Evolutionary conservation across 1,140 invertebrate species (phyloP).

Genomic region (Micrasema minimum): DNA sequence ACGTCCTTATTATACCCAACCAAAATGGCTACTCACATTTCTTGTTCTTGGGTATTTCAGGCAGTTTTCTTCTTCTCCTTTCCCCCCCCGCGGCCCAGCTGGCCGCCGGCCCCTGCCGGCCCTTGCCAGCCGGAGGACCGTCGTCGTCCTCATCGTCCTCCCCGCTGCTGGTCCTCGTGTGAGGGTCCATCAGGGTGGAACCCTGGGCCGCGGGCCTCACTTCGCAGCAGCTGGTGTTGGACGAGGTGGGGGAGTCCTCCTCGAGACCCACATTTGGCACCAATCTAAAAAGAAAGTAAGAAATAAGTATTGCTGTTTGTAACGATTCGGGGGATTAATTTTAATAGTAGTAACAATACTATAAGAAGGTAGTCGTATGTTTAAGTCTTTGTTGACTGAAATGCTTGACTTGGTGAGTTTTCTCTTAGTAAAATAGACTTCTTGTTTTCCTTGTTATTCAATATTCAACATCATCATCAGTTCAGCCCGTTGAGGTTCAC

Average conservation of each 20-base stretch:
- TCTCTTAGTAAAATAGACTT: too few relatives aligned
- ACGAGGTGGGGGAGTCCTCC: conserved; percentile 79
- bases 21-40: conserved; percentile 82
- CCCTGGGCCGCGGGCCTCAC: conserved; percentile 37
- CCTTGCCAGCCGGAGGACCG: conserved; percentile 56
- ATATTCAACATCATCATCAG: too few relatives aligned
- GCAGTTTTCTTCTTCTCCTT: conserved; percentile 80
- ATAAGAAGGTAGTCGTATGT: too few relatives aligned
- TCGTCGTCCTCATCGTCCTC: conserved; percentile 63
- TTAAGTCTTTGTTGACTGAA: too few relatives aligned
- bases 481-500: too few relatives aligned
- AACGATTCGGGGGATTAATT: too few relatives aligned
- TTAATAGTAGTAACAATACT: too few relatives aligned
- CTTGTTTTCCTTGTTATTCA: too few relatives aligned
- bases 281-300: conserved; percentile 66
- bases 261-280: conserved; percentile 82
- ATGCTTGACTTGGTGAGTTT: too few relatives aligned
- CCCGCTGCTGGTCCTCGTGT: conserved; percentile 47
- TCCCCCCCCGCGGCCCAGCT: conserved; percentile 64
- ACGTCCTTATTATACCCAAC: neutral
- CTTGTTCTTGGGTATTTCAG: conserved; percentile 88
- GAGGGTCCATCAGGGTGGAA: conserved; percentile 13
- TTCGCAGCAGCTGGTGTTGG: conserved; percentile 74
- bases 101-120: conserved; percentile 56
- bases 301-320: too few relatives aligned